A percentile compares a stretch with the other conserved stretches of the same genome.
These are phyloP conservation scores for Beris morrisii DNA, from an alignment of 2,888 invertebrate genomes.

Conservation along the genomic window DNA sequence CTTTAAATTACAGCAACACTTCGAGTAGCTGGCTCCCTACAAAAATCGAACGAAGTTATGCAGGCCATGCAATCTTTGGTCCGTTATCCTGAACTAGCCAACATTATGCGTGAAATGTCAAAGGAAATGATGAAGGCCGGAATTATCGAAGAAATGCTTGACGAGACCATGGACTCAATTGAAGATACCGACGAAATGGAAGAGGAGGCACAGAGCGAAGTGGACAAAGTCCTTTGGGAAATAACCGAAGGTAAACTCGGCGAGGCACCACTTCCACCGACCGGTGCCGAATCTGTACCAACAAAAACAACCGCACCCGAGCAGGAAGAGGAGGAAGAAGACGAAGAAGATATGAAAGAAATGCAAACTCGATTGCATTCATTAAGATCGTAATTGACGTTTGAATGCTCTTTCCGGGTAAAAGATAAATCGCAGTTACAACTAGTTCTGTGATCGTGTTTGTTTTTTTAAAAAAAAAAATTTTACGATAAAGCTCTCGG, in stretches of 20 bases:
- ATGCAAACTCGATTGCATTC: conserved; percentile 90
- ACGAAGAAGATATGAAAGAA: conserved; percentile 81
- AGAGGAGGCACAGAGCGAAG: conserved; percentile 91
- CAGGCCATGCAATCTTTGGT: conserved; percentile 93
- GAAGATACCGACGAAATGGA: conserved; percentile 95
- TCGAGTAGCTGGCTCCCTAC: conserved; percentile 87
- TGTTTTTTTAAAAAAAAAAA: no score
- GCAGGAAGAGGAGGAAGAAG: conserved; percentile 57
- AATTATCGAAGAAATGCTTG: conserved; percentile 98
- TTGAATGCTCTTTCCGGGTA: no score
- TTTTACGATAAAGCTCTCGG: no score
- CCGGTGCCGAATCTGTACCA: conserved; percentile 63
- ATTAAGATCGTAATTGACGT: conserved; percentile 71
- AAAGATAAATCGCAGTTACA: no score
- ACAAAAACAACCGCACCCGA: conserved; percentile 57
- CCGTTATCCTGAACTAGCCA: conserved; percentile 89
- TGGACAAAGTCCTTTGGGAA: conserved; percentile 90
- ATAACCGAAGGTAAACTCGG: conserved; percentile 89
- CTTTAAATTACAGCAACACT: conserved; percentile 71
- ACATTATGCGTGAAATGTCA: conserved; percentile 95
- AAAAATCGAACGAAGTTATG: conserved; percentile 98
- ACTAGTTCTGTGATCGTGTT: no score
- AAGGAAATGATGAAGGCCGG: conserved; percentile 99
- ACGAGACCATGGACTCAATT: conserved; percentile 92
- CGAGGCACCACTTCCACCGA: conserved; percentile 82